A percentile compares a stretch with the other conserved stretches of the same genome.
Evolutionary conservation across 2,888 invertebrate species (phyloP).

Genomic region (Rhagonycha lutea): DNA sequence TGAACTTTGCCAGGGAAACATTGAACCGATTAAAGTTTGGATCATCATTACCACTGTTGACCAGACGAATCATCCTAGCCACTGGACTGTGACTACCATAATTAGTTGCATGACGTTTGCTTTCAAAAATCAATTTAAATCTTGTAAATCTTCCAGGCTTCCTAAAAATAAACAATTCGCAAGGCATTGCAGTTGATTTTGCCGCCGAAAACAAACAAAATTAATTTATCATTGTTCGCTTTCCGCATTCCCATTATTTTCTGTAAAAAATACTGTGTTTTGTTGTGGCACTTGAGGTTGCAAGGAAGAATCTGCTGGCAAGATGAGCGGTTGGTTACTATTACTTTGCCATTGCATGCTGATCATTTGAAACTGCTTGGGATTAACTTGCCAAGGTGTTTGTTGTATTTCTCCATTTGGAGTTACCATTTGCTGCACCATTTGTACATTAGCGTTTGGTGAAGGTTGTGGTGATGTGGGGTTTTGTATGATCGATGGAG

Average conservation of each 20-base stretch:
- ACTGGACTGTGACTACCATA: no score
- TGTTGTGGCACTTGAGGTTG: slow-evolving; percentile 65
- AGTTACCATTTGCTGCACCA: slow-evolving; percentile 87
- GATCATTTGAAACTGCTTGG: slow-evolving; percentile 84
- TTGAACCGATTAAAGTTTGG: no score
- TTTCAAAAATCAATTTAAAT: no score
- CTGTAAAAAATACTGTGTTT: slow-evolving; percentile 51
- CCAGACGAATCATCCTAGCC: no score
- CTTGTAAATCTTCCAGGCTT: no score
- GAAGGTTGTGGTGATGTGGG: slow-evolving; percentile 46
- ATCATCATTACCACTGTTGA: no score
- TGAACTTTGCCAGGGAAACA: no score
- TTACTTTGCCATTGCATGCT: slow-evolving; percentile 82
- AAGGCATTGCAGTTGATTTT: no score
- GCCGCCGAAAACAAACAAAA: slow-evolving; percentile 1
- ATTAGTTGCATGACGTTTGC: no score
- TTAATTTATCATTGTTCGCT: slow-evolving; percentile 44
- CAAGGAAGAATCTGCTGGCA: slow-evolving; percentile 66
- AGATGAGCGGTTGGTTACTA: slow-evolving; percentile 74
- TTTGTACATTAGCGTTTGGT: slow-evolving; percentile 67
- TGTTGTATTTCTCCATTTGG: slow-evolving; percentile 86
- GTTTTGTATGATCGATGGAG: slow-evolving; percentile 46
- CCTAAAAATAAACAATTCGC: no score
- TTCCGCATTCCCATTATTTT: slow-evolving; percentile 47
- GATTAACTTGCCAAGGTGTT: slow-evolving; percentile 79